Conservation (phyloP, 2,113 vertebrate species). For the Calcarius ornatus region DNA sequence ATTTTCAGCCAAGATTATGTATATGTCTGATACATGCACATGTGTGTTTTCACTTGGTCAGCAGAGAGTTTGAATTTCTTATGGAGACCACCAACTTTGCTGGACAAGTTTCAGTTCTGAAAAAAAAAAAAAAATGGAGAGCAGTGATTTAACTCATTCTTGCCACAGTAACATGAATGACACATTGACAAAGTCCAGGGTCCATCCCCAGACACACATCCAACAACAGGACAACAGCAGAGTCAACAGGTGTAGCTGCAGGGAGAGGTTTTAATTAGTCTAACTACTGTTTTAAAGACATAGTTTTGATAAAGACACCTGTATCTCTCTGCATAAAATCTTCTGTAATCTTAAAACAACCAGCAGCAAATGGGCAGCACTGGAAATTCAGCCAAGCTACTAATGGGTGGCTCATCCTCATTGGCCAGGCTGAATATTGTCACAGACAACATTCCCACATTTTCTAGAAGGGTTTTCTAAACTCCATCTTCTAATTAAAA, state of each 20-base stretch:
- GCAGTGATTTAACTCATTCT: conserved; percentile 56
- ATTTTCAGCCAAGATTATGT: conserved; percentile 56
- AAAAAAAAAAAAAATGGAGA: neutral
- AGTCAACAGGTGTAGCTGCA: neutral
- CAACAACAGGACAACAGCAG: neutral
- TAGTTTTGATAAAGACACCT: neutral
- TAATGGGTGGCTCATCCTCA: neutral
- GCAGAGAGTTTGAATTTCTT: conserved; percentile 66
- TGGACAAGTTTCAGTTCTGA: conserved; percentile 47
- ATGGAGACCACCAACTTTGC: conserved; percentile 66
- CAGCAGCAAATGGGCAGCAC: neutral
- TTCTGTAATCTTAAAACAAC: neutral
- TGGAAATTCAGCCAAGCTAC: neutral
- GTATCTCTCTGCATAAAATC: neutral
- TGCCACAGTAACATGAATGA: neutral
- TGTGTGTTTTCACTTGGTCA: conserved; percentile 71
- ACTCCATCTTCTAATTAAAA: neutral
- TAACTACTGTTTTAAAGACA: neutral
- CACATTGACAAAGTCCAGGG: accelerated
- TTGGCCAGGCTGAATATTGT: accelerated
- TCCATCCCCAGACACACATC: neutral
- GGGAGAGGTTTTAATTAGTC: neutral
- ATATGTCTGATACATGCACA: conserved; percentile 44
- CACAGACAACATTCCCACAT: neutral
- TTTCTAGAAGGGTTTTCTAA: neutral